Evolutionary conservation across 2,888 invertebrate genomes (phyloP), one percentile per base, ranked within the genome.

Genomic region (Crocallis elinguaria): DNA sequence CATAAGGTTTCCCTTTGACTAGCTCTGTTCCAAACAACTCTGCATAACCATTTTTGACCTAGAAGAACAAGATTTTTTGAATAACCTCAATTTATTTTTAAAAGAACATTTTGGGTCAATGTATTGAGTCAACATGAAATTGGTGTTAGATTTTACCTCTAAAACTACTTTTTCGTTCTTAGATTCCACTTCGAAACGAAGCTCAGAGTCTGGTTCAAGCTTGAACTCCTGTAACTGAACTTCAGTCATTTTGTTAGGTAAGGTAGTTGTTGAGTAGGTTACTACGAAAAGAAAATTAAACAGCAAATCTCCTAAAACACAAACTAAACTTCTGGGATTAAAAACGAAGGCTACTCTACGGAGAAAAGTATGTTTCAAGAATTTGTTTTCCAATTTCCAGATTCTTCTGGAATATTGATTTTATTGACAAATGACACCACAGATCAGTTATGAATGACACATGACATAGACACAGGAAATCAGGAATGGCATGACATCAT

Each of bases 21-120:
- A 99, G 79, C 84, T 99, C 99, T 0, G 98, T 98, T 0, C 99
- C 99, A 88, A 99, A 99, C 33, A 99, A 94, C 90, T 99, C 99
- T 0, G 98, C 99, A 70, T 95, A 94, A 0, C 99, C 99, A 70
- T 94, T 95, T 77, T 96, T 95, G 57, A 99, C 90, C 95, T 98
- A 81, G 29, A 79, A 67, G n/a, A n/a, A n/a, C n/a, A n/a, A 69
- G 19, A 48, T 41, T 39, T 0, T 27, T 48, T 16, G 14, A 16
- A 57, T 49, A 59, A 49, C 56, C 45, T 41, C 46, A 21, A 35
- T n/a, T n/a, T n/a, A n/a, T n/a, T n/a, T n/a, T n/a, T n/a, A n/a
- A n/a, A n/a, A n/a, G n/a, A n/a, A n/a, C n/a, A n/a, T n/a, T n/a
- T n/a, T n/a, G n/a, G n/a, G n/a, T n/a, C n/a, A n/a, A n/a, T n/a